Conservation (phyloP, 2,888 invertebrate species). For the Pelosia muscerda region DNA sequence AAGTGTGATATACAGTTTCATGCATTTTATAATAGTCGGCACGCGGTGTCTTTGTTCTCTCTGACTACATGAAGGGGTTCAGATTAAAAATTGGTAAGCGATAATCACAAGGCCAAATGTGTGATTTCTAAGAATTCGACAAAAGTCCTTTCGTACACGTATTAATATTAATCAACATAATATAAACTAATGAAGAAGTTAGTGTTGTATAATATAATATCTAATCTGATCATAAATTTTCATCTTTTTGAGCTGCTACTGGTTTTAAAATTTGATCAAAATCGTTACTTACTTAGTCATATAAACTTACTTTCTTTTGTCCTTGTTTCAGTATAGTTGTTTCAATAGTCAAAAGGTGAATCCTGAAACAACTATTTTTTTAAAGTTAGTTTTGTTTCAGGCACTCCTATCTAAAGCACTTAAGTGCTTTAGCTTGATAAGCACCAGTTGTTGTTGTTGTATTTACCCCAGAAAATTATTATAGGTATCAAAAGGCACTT, state of each 20-base stretch:
- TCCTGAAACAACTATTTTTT: not conserved
- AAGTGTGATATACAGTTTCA: not conserved
- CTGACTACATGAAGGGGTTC: slow-evolving; percentile 21
- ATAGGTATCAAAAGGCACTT: no score
- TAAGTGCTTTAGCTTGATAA: no score
- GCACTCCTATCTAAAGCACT: no score
- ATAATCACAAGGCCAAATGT: slow-evolving; percentile 45
- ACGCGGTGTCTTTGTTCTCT: slow-evolving; percentile 17
- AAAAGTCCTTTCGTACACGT: slow-evolving; percentile 19
- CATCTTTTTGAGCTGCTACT: not conserved
- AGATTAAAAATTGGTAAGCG: slow-evolving; percentile 32
- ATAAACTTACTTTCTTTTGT: not conserved
- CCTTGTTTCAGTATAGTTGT: no score
- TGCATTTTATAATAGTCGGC: not conserved
- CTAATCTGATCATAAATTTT: slow-evolving; percentile 16
- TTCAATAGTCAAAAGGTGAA: no score
- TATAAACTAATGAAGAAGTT: slow-evolving; percentile 8
- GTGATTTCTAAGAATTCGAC: slow-evolving; percentile 53
- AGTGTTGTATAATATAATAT: slow-evolving; percentile 4
- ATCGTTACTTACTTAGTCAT: not conserved
- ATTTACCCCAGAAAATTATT: no score
- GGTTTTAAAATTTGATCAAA: not conserved
- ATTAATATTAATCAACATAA: slow-evolving; percentile 20
- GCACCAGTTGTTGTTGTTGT: no score
- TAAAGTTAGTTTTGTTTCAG: not conserved